Evolutionary conservation across 2,888 invertebrate genomes (phyloP), one percentile per base, ranked within the genome.

Genomic region (Nomada lathburiana): DNA sequence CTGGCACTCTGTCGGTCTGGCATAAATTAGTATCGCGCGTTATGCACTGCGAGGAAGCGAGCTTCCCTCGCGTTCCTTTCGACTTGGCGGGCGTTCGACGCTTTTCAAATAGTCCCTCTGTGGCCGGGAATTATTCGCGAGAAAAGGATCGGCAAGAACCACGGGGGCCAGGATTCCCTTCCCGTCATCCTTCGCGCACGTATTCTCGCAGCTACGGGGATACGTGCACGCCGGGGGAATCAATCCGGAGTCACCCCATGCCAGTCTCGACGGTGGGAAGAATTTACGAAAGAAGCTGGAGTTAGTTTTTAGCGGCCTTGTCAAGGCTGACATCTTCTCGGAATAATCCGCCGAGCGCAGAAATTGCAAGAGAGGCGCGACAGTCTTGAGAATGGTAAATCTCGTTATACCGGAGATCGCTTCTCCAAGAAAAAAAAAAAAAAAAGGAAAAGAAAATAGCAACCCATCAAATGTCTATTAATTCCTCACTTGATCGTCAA

Each of bases 261-360:
- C n/a, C 69, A 68, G 72, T 69, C 64, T 67, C 67, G 69, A 78
- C 64, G 82, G 80, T 29, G 80, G 71, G 36, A 83, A 86, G 89
- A 90, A 89, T 90, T 85, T 78, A 72, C 79, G 78, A 85, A 89
- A 90, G 88, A 91, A 90, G 85, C 81, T 78, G 75, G 77, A 86
- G 82, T 82, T 76, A 79, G 84, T 91, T 91, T 89, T 89, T 87
- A 89, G 86, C 86, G 86, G 81, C 87, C 88, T 90, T 89, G 89
- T 76, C 89, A 91, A 91, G 89, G 89, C 79, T 89, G 87, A 80
- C 86, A 85, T 89, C 87, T 91, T 89, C 90, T 88, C 79, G 78
- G 88, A 91, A 90, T 87, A 86, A 80, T 64, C 64, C 69, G 76
- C 55, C 57, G 50, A 60, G 16, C 60, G 69, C 62, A 85, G 83